Conservation (phyloP, 2,113 vertebrate species). For the Neofelis nebulosa region DNA sequence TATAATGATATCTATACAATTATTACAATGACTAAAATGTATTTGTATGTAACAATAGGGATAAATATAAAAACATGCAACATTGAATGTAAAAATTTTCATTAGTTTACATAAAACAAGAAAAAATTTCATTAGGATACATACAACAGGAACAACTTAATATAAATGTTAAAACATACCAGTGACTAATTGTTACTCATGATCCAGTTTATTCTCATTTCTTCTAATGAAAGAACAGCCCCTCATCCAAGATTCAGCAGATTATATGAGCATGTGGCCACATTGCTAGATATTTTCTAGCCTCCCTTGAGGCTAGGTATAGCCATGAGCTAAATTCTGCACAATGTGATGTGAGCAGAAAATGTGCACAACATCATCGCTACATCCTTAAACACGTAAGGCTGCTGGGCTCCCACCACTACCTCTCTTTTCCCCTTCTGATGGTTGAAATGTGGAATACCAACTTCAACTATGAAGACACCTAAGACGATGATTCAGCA, state of each 20-base stretch:
- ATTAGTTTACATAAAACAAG: not conserved
- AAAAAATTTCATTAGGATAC: not conserved
- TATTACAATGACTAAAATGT: slow-evolving; percentile 2
- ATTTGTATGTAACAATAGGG: not conserved
- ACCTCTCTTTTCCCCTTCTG: not conserved
- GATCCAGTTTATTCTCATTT: not conserved
- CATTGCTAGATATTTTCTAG: not conserved
- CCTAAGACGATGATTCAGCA: not conserved
- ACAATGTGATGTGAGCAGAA: not conserved
- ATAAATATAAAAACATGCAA: not conserved
- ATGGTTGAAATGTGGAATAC: not conserved
- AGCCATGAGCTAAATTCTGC: not conserved
- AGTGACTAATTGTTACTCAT: not conserved
- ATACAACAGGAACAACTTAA: not conserved
- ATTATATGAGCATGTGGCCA: not conserved
- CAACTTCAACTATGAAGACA: not conserved
- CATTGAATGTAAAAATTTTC: not conserved
- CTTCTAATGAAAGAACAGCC: not conserved
- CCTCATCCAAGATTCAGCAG: not conserved
- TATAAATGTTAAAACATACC: not conserved
- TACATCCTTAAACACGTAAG: not conserved
- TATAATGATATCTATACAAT: not conserved
- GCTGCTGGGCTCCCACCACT: no score
- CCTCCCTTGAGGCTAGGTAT: not conserved
- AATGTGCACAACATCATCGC: not conserved